phyloP scores from a whole-genome alignment of 2,113 vertebrate genomes.

The Beaufortia kweichowensis region DNA sequence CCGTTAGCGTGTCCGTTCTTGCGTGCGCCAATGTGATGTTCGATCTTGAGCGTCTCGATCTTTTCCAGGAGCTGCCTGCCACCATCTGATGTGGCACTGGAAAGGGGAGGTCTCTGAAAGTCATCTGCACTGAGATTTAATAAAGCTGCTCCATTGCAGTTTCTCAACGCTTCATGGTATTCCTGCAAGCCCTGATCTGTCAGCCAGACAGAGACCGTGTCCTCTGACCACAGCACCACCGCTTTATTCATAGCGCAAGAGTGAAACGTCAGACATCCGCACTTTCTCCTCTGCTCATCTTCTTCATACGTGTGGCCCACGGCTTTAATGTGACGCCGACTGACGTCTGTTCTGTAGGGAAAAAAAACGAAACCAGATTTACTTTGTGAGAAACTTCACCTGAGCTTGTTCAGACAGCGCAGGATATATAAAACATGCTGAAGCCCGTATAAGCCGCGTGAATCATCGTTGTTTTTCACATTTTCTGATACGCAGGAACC shows the following conservation, averaged over 20 bases:
- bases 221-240: slow-evolving; percentile 77
- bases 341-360: background rate
- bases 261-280: slow-evolving; percentile 9
- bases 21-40: slow-evolving; percentile 83
- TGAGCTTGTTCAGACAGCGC: background rate
- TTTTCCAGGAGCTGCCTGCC: slow-evolving; percentile 80
- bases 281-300: background rate
- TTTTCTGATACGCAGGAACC: too few species aligned
- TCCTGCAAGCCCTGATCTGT: slow-evolving; percentile 81
- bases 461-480: too few species aligned
- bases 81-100: slow-evolving; percentile 76
- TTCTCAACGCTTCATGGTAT: slow-evolving; percentile 76
- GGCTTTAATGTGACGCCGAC: background rate
- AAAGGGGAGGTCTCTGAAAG: slow-evolving; percentile 79
- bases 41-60: slow-evolving; percentile 82
- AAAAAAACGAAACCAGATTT: background rate
- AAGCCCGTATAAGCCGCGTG: too few species aligned
- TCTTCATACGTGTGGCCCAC: background rate
- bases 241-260: slow-evolving; percentile 78
- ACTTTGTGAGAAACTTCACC: too few species aligned
- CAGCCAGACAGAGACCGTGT: slow-evolving; percentile 82
- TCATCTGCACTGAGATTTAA: slow-evolving; percentile 78
- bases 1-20: slow-evolving; percentile 83
- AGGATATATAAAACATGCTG: too few species aligned
- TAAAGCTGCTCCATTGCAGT: slow-evolving; percentile 76